Evolutionary conservation across 2,113 vertebrate genomes (phyloP).

Genomic region (Climacteris rufus): DNA sequence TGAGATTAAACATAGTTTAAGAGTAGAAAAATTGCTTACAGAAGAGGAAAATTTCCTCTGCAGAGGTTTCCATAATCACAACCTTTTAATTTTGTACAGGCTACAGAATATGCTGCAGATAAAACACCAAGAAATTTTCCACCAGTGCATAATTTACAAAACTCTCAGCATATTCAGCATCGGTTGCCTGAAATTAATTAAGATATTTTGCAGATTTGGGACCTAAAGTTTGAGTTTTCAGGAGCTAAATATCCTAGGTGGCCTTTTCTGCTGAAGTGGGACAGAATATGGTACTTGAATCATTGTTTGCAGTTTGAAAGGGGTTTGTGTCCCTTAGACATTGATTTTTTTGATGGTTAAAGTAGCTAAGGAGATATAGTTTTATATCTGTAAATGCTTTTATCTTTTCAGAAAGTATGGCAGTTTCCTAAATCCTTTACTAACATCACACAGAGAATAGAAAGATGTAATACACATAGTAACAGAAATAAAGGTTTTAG

Average conservation of each 20-base stretch:
- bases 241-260: background rate
- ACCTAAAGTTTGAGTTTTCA: background rate
- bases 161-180: background rate
- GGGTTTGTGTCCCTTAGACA: background rate
- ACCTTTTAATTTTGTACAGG: background rate
- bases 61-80: background rate
- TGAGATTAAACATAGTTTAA: background rate
- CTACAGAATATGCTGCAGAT: background rate
- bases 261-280: background rate
- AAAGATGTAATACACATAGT: background rate
- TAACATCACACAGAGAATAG: background rate
- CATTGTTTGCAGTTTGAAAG: background rate
- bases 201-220: background rate
- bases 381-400: background rate
- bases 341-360: background rate
- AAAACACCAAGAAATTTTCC: background rate
- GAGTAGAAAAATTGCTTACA: background rate
- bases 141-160: background rate
- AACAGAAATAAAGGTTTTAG: background rate
- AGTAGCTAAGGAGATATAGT: background rate
- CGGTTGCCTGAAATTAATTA: background rate
- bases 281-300: background rate
- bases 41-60: background rate
- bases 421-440: background rate
- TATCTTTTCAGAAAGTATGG: background rate